These are phyloP conservation scores for Cryptocheilus praepositus DNA, from an alignment of 2,888 invertebrate species.

Conservation along the genomic window DNA sequence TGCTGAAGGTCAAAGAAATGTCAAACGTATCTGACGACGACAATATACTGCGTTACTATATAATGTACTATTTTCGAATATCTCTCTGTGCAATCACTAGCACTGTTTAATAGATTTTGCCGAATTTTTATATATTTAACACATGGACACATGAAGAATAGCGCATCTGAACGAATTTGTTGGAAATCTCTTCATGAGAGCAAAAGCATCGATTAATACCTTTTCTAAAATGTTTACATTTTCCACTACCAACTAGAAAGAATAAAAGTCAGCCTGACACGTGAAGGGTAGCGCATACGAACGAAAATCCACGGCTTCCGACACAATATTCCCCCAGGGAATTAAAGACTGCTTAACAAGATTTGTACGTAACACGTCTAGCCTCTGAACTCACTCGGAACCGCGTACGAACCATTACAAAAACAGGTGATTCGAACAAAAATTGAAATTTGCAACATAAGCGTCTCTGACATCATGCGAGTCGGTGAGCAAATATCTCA, in stretches of 20 bases:
- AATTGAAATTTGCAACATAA: neutral
- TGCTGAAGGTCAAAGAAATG: conserved; percentile 22
- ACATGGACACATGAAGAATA: no score
- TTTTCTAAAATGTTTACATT: conserved; percentile 30
- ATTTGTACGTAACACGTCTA: no score
- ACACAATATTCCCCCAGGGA: no score
- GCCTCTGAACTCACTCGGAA: no score
- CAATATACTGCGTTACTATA: conserved; percentile 11
- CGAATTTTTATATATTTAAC: conserved; percentile 34
- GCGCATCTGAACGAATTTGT: no score
- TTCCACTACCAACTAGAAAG: no score
- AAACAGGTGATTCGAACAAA: neutral
- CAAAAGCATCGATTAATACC: conserved; percentile 42
- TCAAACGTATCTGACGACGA: conserved; percentile 36
- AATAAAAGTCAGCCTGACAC: conserved; percentile 24
- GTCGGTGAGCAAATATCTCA: neutral
- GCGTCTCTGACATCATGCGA: no score
- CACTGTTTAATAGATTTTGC: conserved; percentile 38
- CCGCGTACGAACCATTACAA: no score
- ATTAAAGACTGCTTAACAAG: no score
- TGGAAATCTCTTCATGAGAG: no score
- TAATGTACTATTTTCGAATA: conserved; percentile 17
- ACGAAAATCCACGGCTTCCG: no score
- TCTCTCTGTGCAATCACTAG: conserved; percentile 30
- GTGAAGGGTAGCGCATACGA: no score